A percentile compares a stretch with the other conserved stretches of the same genome.
phyloP scores from a whole-genome alignment of 2,113 vertebrate species.

The Pseudolaguvia tuberculata region DNA sequence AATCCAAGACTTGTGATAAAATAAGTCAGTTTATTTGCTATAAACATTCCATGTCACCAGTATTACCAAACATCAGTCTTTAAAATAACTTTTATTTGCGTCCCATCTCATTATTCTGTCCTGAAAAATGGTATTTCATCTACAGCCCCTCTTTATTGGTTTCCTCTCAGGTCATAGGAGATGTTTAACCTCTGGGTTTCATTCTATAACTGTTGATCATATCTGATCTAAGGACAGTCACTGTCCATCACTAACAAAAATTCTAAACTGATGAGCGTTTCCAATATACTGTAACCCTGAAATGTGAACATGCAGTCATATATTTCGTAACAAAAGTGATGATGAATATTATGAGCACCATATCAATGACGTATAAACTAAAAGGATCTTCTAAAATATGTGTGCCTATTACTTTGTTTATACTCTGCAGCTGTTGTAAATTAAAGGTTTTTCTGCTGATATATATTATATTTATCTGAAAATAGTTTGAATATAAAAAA shows the following conservation, averaged over 20 bases:
- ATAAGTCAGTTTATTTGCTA: neutral
- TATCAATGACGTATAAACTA: slow-evolving; percentile 47
- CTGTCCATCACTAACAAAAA: slow-evolving; percentile 38
- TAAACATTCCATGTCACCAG: neutral
- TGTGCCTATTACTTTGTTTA: slow-evolving; percentile 90
- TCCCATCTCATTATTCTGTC: neutral
- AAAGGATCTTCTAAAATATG: slow-evolving; percentile 53
- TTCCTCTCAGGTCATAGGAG: slow-evolving; percentile 1
- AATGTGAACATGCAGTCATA: slow-evolving; percentile 35
- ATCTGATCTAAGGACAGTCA: slow-evolving; percentile 33
- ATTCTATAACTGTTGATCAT: slow-evolving; percentile 51
- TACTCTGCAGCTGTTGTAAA: slow-evolving; percentile 81
- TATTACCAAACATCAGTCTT: neutral
- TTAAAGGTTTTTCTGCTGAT: slow-evolving; percentile 96
- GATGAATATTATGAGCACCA: slow-evolving; percentile 30
- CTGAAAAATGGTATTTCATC: slow-evolving; percentile 48
- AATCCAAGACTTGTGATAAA: slow-evolving; percentile 2
- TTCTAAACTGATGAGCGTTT: slow-evolving; percentile 31
- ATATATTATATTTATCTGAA: slow-evolving; percentile 76
- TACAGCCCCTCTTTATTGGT: slow-evolving; percentile 16
- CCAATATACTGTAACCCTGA: slow-evolving; percentile 32
- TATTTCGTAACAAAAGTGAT: slow-evolving; percentile 29
- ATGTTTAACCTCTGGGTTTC: slow-evolving; percentile 26
- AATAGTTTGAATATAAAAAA: slow-evolving; percentile 66
- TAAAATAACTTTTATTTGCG: neutral